Percentiles rank a stretch among this genome's conserved stretches.
Conservation (phyloP, 2,113 vertebrate genomes). For the Prionailurus bengalensis region DNA sequence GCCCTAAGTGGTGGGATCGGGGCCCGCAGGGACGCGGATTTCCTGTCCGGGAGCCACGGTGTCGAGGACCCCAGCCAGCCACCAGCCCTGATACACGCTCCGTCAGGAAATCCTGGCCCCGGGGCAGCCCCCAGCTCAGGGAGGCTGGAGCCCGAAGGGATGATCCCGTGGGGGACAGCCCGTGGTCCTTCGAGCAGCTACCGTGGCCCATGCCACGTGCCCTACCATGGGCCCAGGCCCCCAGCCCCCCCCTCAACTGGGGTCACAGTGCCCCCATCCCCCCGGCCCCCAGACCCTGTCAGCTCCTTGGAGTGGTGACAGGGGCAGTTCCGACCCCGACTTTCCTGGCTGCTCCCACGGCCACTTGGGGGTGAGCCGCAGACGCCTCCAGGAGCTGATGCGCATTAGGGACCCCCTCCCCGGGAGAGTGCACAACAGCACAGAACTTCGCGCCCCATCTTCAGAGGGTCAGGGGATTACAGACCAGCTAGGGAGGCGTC, state of each 20-base stretch:
- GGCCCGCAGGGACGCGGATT: neutral
- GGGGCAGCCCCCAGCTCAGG: neutral
- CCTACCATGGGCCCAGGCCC: accelerated
- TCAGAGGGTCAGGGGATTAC: neutral
- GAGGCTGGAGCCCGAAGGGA: neutral
- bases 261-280: too few species aligned
- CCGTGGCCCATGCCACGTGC: accelerated
- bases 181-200: too few species aligned
- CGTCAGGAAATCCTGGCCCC: conserved; percentile 46
- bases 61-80: neutral
- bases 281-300: accelerated
- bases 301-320: neutral
- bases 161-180: neutral
- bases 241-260: too few species aligned
- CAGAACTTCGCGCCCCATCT: too few species aligned
- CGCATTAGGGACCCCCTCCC: neutral
- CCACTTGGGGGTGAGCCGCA: neutral
- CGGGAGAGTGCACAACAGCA: accelerated
- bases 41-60: conserved; percentile 13
- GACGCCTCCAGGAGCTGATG: neutral
- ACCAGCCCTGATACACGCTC: neutral
- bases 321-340: too few species aligned
- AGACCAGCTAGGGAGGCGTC: neutral
- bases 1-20: neutral
- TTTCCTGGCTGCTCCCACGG: accelerated